Base-by-base conservation (phyloP, 2,888 invertebrate species). In the Eilema griseolum region DNA sequence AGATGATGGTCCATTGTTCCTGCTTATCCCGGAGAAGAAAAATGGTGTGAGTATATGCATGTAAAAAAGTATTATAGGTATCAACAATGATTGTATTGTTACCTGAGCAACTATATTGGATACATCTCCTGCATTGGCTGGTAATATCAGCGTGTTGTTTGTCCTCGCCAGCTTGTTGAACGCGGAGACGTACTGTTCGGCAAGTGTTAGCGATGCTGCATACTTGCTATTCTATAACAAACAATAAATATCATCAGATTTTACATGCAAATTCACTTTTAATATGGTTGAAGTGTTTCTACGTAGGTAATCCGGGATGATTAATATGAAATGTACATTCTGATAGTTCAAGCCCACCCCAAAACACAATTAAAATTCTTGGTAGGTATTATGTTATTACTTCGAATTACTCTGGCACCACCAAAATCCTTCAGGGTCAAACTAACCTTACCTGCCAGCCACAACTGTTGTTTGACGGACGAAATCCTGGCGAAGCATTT, bases 131-230 rank as follows among this genome's bases (percentile, higher is more conserved):
- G 98, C 97, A 92, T 99, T 99, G 26, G 98, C 96, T 0, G 99
- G 99, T 79, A 99, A 93, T 81, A 99, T 98, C 73, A 99, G 96
- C 0, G 99, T 99, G 92, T 99, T 99, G 87, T 97, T 98, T 16
- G 97, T 97, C 90, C 98, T 97, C 0, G 99, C 99, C 76, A 99
- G 93, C 86, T 99, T 97, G 87, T 98, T 97, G 92, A 99, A 99
- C 20, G 99, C 99, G 26, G 96, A 95, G 57, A 99, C 98, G 89
- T 99, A 99, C 89, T 99, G 98, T 87, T 99, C 99, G 0, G 99
- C 99, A 74, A 99, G 96, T 20, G 97, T 97, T 57, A 99, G 94
- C 0, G 98, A 97, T 3, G 99, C 99, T 0, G 99, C 99, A 93
- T 98, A 97, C 77, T 97, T 96, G 28, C 98, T 99, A 86, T 98